A percentile compares a stretch with the other conserved stretches of the same genome.
phyloP scores from a whole-genome alignment of 23 tunicate species.

The Pegea sp. region DNA sequence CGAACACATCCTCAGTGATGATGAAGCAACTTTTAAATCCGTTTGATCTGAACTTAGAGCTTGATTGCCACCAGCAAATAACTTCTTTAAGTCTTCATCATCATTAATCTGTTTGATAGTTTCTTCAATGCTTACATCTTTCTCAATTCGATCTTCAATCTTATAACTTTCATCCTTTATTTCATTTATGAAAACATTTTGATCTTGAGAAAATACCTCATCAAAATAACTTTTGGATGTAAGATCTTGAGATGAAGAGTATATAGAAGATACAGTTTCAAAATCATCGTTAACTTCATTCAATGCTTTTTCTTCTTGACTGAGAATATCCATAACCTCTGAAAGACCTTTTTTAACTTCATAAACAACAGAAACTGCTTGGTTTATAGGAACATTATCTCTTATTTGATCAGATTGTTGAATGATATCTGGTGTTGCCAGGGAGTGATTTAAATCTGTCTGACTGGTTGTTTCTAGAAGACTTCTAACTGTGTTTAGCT shows the following conservation, averaged over 20 bases:
- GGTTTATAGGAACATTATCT: too few species aligned
- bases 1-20: not conserved
- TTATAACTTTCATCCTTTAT: not conserved
- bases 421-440: too few species aligned
- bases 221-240: too few species aligned
- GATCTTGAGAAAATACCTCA: too few species aligned
- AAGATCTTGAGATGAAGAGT: not conserved
- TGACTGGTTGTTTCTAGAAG: too few species aligned
- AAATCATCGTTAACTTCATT: not conserved
- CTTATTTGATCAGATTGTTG: too few species aligned
- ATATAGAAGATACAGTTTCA: too few species aligned
- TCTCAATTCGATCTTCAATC: not conserved
- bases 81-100: constrained; percentile 11
- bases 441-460: too few species aligned
- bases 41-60: constrained; percentile 1
- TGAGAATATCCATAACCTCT: not conserved
- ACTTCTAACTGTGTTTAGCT: constrained; percentile 30
- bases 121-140: constrained; percentile 21
- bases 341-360: not conserved
- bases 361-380: too few species aligned
- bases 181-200: too few species aligned
- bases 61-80: constrained; percentile 17
- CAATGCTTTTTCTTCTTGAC: not conserved
- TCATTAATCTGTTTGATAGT: constrained; percentile 16
- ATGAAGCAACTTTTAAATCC: not conserved